Conservation (phyloP, 2,797 vertebrate genomes). For the Gymnothorax reevesii region DNA sequence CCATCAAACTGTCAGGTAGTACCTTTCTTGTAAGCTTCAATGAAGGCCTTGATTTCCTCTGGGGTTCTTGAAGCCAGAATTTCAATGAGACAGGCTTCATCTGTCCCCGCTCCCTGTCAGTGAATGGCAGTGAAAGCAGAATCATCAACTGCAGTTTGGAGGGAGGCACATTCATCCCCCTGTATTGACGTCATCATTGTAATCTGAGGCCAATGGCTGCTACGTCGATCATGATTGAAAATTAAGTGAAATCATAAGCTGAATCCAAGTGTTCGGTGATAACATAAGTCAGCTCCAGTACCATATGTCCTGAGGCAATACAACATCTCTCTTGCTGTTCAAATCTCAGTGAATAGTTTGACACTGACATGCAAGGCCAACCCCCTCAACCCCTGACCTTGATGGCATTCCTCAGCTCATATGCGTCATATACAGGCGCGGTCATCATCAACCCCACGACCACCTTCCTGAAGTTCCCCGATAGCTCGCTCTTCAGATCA, state of each 20-base stretch:
- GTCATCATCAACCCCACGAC: conserved; percentile 85
- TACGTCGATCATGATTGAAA: background rate
- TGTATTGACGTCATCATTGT: background rate
- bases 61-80: conserved; percentile 87
- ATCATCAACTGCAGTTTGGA: background rate
- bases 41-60: conserved; percentile 77
- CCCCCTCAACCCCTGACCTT: conserved; percentile 72
- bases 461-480: conserved; percentile 84
- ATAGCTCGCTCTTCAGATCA: conserved; percentile 89
- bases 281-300: background rate
- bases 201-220: background rate
- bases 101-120: conserved; percentile 89
- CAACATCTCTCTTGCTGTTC: background rate
- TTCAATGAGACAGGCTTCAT: conserved; percentile 91
- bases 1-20: conserved; percentile 6
- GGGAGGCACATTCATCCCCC: background rate
- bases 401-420: conserved; percentile 82
- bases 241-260: background rate
- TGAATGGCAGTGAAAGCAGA: conserved; percentile 5
- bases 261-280: background rate
- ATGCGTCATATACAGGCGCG: conserved; percentile 79
- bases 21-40: conserved; percentile 78
- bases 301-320: background rate
- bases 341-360: background rate
- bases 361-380: background rate